Base-by-base conservation (phyloP, 2,888 invertebrate genomes). In the Dolichopus griseipennis region DNA sequence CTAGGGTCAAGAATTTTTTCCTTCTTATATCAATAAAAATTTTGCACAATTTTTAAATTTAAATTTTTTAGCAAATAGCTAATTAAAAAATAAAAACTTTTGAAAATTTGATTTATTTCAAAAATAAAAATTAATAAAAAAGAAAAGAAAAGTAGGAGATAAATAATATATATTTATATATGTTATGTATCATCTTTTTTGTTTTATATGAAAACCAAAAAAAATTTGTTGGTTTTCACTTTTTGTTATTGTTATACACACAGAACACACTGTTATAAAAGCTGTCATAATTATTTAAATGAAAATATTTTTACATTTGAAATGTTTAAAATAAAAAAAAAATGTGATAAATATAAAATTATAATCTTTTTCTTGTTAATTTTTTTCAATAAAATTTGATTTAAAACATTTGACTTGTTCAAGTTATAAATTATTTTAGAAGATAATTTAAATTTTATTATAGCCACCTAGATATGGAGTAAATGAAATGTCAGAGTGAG, bases 361-460 rank as follows among this genome's bases (percentile, higher is more conserved):
- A 52, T 18, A 52, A 52, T n/a, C 2, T n/a, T 41, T 41, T 52
- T 52, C 52, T 3, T 52, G 52, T 52, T 52, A 18, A 15, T 52
- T 52, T 52, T 52, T 12, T 52, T 52, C 52, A 52, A 52, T 52
- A 52, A 52, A 52, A 52, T 52, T 15, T 52, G 52, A 52, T 52
- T 52, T 52, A 52, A 52, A 52, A 52, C 52, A 52, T 52, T 41
- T 52, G 52, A 52, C 52, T 52, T 52, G 52, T 52, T 52, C 52
- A 52, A 52, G 52, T 52, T 52, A 52, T 52, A 52, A 52, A 52
- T 52, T 52, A 52, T 52, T 52, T n/a, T 52, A 52, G 52, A 52
- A 52, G 52, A 52, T 52, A 52, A 52, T 52, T 52, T 52, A 52
- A 52, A 52, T 18, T 27, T 27, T 27, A 5, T 27, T 27, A 4